A percentile compares a stretch with the other conserved stretches of the same genome.
Evolutionary conservation across 2,113 vertebrate genomes (phyloP).

Genomic region (Phylloscopus trochilus): DNA sequence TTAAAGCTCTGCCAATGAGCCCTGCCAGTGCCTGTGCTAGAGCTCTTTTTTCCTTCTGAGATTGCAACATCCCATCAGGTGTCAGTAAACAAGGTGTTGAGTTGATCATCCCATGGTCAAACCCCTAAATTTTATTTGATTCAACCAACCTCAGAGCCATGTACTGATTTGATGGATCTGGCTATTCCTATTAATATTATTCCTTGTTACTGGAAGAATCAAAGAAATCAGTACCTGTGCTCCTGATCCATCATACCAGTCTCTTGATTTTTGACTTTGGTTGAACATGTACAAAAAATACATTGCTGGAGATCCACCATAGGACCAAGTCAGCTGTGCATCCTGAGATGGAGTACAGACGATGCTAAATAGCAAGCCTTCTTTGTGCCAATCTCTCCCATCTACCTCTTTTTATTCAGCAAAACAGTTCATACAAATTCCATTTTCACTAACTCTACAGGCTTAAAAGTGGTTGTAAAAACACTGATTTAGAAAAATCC

Average conservation of each 20-base stretch:
- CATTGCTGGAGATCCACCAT: background rate
- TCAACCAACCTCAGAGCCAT: background rate
- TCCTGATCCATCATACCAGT: background rate
- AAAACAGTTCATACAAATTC: background rate
- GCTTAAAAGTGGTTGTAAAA: background rate
- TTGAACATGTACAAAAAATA: background rate
- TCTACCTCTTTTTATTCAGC: background rate
- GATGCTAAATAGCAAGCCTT: background rate
- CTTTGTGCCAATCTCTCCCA: background rate
- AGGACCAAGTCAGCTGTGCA: background rate
- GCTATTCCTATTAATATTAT: background rate
- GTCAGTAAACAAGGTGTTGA: background rate
- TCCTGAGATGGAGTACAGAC: background rate
- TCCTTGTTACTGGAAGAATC: background rate
- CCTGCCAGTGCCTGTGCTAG: background rate
- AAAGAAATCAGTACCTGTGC: background rate
- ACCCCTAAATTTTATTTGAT: background rate
- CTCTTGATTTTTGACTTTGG: background rate
- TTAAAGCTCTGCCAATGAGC: background rate
- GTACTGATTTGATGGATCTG: background rate
- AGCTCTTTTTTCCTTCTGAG: background rate
- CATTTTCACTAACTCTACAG: background rate
- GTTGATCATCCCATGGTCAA: background rate
- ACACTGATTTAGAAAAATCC: background rate
- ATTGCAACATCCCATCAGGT: background rate